These are phyloP conservation scores for Heliothis peltigera DNA, from an alignment of 2,888 invertebrate genomes.

Conservation along the genomic window DNA sequence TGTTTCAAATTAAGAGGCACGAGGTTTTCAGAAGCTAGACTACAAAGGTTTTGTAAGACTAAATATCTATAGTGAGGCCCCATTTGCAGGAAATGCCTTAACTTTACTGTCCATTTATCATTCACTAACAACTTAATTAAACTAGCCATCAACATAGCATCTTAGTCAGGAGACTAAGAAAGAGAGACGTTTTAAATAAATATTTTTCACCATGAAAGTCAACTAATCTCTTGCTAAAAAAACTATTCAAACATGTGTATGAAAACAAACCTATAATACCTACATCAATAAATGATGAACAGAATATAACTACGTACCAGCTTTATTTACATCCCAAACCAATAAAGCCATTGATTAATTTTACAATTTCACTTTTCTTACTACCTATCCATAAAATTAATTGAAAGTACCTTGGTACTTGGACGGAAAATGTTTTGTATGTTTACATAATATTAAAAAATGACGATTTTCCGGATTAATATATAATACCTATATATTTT, in stretches of 20 bases:
- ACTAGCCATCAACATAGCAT: no score
- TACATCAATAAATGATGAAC: not conserved
- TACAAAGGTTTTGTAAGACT: no score
- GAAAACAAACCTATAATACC: not conserved
- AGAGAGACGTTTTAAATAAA: no score
- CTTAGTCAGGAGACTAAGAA: no score
- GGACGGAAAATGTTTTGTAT: not conserved
- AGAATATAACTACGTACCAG: not conserved
- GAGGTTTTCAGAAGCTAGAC: no score
- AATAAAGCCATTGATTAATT: constrained; percentile 6
- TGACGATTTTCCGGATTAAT: not conserved
- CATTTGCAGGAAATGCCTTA: no score
- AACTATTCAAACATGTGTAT: not conserved
- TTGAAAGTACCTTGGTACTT: constrained; percentile 15
- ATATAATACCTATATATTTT: not conserved
- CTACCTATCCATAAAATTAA: constrained; percentile 22
- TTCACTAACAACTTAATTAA: no score
- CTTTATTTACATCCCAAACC: not conserved
- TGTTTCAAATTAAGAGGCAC: no score
- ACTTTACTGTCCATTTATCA: no score
- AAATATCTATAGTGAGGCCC: no score
- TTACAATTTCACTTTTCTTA: constrained; percentile 20
- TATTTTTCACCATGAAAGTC: not conserved
- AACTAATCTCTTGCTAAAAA: not conserved
- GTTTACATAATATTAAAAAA: constrained; percentile 10